Conservation (phyloP, 2,888 invertebrate species). For the Lepidonotus clava region DNA sequence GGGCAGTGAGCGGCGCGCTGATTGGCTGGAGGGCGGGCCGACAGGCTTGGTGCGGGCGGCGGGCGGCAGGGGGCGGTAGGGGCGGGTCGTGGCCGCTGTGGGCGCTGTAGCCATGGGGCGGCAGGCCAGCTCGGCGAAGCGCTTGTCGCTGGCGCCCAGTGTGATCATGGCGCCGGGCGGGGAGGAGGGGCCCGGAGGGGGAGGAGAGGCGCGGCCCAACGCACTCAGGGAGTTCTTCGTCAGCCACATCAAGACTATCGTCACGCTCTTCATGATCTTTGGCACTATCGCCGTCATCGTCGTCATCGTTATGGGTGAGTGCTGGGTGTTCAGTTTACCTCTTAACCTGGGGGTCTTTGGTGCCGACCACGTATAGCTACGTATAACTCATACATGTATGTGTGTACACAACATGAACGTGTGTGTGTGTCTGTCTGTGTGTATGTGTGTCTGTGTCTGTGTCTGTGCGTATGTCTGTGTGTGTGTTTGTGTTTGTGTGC, state of each 20-base stretch:
- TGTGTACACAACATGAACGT: background rate
- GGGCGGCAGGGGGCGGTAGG: too few relatives aligned
- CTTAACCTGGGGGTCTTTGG: too few relatives aligned
- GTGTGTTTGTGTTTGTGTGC: too few relatives aligned
- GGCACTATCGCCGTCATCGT: constrained; percentile 57
- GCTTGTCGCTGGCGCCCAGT: constrained; percentile 40
- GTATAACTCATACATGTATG: too few relatives aligned
- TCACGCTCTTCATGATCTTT: constrained; percentile 58
- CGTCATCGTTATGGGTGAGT: constrained; percentile 59
- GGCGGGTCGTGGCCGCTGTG: too few relatives aligned
- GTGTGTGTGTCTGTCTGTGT: constrained; percentile 28
- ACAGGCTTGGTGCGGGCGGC: too few relatives aligned
- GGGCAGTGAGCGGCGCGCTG: background rate
- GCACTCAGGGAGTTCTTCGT: constrained; percentile 46
- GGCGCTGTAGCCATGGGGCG: constrained; percentile 11
- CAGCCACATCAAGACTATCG: constrained; percentile 55
- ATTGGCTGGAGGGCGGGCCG: too few relatives aligned
- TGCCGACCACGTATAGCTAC: too few relatives aligned
- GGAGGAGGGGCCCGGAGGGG: constrained; percentile 36
- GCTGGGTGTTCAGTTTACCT: background rate
- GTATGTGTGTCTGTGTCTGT: background rate
- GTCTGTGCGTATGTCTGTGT: too few relatives aligned
- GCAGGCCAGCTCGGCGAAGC: constrained; percentile 33
- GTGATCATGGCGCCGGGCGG: constrained; percentile 50
- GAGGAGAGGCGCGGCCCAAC: constrained; percentile 17